Base-by-base conservation (phyloP, 2,797 vertebrate species). In the Trachurus trachurus region DNA sequence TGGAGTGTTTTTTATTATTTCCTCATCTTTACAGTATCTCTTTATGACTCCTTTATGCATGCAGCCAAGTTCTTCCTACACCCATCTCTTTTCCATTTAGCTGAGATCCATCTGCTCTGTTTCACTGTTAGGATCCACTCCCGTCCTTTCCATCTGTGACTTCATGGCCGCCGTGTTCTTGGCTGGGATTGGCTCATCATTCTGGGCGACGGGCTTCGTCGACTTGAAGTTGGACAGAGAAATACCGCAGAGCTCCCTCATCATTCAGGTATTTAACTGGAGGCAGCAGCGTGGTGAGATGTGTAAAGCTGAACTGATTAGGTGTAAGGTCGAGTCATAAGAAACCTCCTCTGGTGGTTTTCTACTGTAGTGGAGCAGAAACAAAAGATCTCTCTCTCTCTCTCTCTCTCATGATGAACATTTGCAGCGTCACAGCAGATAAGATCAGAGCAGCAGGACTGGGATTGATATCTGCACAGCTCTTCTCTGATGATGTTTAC, bases 51-150 rank as follows among this genome's bases (percentile, higher is more conserved):
- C 13, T 52, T 0, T 13, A 49, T 66, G 42, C 22, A 0, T 34
- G 17, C 31, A 50, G 62, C 42, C 4, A 19, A 2, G 53, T 44
- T 22, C 9, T 53, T 16, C 40, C 22, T 53, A 42, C 63, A 15
- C 39, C 58, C 1, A 12, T 21, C 17, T 1, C 29, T n/a, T 21
- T 12, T 37, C 16, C 15, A 57, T 61, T 29, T 21, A 50, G 19
- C 26, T 53, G 9, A 52, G 58, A 57, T 75, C 44, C 50, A 76
- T 74, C 81, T 78, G 61, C 50, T 78, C 65, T 58, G n/a, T 29
- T 71, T 75, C 81, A 42, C 66, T 26, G 34, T 45, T 34, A 2
- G 9, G 44, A 71, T 47, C 34, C 21, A 15, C 50, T 68, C 58
- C 26, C 9, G n/a, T 53, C 50, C 39, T 39, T 53, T 57, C 54